These are phyloP conservation scores for Pomatostomus ruficeps DNA, from an alignment of 2,113 vertebrate species.

Conservation along the genomic window DNA sequence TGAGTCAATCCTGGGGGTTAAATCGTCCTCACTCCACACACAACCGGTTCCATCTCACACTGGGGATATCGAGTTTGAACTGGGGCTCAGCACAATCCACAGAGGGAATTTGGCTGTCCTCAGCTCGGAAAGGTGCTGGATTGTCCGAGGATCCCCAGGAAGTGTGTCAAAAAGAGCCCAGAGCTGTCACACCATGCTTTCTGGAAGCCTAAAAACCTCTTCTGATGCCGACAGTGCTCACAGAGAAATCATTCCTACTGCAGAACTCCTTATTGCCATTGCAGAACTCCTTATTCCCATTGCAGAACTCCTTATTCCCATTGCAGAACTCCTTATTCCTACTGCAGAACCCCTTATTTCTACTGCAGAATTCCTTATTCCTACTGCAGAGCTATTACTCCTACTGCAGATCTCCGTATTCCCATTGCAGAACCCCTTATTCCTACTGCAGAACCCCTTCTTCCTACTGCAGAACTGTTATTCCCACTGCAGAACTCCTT, in stretches of 20 bases:
- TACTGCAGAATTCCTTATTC: neutral
- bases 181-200: neutral
- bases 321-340: neutral
- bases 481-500: neutral
- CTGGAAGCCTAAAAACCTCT: neutral
- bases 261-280: neutral
- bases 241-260: neutral
- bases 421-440: neutral
- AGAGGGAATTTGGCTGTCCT: neutral
- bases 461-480: neutral
- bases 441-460: neutral
- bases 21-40: neutral
- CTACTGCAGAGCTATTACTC: neutral
- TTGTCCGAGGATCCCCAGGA: neutral
- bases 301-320: neutral
- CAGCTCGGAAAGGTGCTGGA: neutral
- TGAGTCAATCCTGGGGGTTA: neutral
- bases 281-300: neutral
- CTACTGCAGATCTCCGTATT: neutral
- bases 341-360: neutral
- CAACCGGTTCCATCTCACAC: neutral
- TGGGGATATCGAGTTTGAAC: neutral
- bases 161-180: neutral
- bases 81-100: neutral
- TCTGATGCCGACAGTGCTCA: neutral